Base-by-base conservation (phyloP, 2,113 vertebrate species). In the Lasiurus cinereus region DNA sequence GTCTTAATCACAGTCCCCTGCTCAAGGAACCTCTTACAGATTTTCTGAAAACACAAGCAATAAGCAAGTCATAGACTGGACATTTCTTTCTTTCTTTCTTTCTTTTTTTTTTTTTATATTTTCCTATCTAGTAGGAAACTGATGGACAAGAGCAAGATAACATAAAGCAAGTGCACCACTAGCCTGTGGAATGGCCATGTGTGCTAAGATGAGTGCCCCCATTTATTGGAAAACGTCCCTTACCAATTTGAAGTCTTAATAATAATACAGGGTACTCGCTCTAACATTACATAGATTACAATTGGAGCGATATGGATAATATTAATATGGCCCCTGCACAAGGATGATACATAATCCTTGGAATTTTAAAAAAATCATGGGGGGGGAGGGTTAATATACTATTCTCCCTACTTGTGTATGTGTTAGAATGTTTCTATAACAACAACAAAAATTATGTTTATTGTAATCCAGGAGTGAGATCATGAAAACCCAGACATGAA, bases 341-440 rank as follows among this genome's bases (percentile, higher is more conserved):
- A 86, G 31, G 31, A 72, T 62, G 31, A 87, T 52, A 59, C 2
- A 29, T 21, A 54, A 36, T 56, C 33, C 29, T 24, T 90, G 24
- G 5, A 69, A 69, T 62, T n/a, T 54, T 46, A 36, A 66, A 76
- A 91, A 79, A 29, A 67, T 24, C 22, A 1, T 8, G 5, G 0
- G 11, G 9, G 5, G 56, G 5, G 0, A 8, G 9, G 5, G 56
- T 56, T 62, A 70, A 6, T 48, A 82, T 33, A 83, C n/a, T 82
- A 70, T 64, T 73, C 18, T 79, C 7, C 59, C 52, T 90, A 77
- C 19, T 88, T 88, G 27, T 73, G 19, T 64, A 21, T 76, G 36
- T 83, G 79, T 56, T 83, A 83, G 54, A 88, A 80, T 62, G 13
- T 69, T 83, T 88, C 56, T 14, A 46, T 52, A 84, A 87, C 48